Evolutionary conservation across 2,797 vertebrate genomes (phyloP), one percentile per base, ranked within the genome.

Genomic region (Gymnothorax javanicus): DNA sequence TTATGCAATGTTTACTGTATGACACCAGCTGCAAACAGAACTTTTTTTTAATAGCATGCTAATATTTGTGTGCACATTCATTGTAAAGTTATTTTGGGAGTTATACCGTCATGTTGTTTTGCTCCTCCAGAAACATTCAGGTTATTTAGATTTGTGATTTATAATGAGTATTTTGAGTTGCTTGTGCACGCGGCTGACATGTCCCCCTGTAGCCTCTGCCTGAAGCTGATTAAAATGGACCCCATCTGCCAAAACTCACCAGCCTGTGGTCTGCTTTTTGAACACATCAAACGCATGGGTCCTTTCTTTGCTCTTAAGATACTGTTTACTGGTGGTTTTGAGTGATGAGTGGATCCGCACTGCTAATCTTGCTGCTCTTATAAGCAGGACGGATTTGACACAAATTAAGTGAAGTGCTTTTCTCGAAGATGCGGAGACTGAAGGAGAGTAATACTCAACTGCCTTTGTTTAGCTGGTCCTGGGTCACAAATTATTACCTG

Each of bases 361-460:
- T 6, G 12, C 71, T 75, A 75, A 75, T 75, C 33, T 43, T 1
- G 33, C 33, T 7, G 43, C 33, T 43, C 17, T 43, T 43, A 11
- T 33, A 4, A 5, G 27, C 71, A 75, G 27, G 33, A 75, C 17
- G 71, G 71, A 50, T 50, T 75, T 13, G 12, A 43, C 6, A 13
- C 71, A 43, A 50, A 75, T 75, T 75, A 25, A 50, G 71, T 43
- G 71, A 43, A 75, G 71, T 75, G 71, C 71, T 75, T 75, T 50
- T 75, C 71, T 75, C 17, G 27, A 33, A 75, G 71, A 33, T 73
- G 25, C 60, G 13, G 60, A 20, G 12, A 12, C 12, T 0, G 20
- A 23, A 62, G 20, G 20, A 13, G 13, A 17, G 2, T 23, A 64
- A 64, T 23, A 15, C 62, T 7, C 62, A 64, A 5, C 1, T 23